Evolutionary conservation across 2,888 invertebrate species (phyloP).

Genomic region (Mechanitis messenoides): DNA sequence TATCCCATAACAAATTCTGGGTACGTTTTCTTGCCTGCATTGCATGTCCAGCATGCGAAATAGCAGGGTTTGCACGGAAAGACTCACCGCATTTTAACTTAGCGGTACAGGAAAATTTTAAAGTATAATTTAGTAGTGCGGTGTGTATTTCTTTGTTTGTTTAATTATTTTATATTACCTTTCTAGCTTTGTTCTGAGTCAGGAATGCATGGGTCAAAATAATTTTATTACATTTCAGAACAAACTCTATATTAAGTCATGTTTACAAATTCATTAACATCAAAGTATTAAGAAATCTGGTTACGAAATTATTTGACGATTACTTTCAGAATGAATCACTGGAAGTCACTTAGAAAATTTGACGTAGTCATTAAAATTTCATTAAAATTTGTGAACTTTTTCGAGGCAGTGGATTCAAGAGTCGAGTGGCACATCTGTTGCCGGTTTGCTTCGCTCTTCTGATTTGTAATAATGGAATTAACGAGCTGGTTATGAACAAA

Average conservation of each 20-base stretch:
- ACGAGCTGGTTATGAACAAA: slow-evolving; percentile 76
- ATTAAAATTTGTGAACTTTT: slow-evolving; percentile 32
- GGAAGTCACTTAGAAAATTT: slow-evolving; percentile 11
- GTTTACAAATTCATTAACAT: neutral
- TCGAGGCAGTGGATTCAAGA: slow-evolving; percentile 45
- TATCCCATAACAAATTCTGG: slow-evolving; percentile 26
- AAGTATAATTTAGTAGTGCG: slow-evolving; percentile 7
- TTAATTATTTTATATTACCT: too few species aligned
- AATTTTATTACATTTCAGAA: too few species aligned
- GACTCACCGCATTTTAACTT: slow-evolving; percentile 23
- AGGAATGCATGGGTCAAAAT: too few species aligned
- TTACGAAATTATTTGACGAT: slow-evolving; percentile 3
- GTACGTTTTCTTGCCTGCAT: slow-evolving; percentile 27
- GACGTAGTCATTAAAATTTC: slow-evolving; percentile 21
- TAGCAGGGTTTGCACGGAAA: slow-evolving; percentile 25
- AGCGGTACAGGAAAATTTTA: slow-evolving; percentile 14
- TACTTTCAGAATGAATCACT: neutral
- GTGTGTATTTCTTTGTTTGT: neutral
- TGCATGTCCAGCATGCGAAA: slow-evolving; percentile 27
- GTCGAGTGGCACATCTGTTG: slow-evolving; percentile 71
- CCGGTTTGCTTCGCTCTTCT: slow-evolving; percentile 63
- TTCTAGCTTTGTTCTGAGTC: too few species aligned
- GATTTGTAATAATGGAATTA: slow-evolving; percentile 75
- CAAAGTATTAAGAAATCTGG: neutral
- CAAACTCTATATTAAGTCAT: too few species aligned